Evolutionary conservation across 2,113 vertebrate species (phyloP).

Genomic region (Turnix velox): DNA sequence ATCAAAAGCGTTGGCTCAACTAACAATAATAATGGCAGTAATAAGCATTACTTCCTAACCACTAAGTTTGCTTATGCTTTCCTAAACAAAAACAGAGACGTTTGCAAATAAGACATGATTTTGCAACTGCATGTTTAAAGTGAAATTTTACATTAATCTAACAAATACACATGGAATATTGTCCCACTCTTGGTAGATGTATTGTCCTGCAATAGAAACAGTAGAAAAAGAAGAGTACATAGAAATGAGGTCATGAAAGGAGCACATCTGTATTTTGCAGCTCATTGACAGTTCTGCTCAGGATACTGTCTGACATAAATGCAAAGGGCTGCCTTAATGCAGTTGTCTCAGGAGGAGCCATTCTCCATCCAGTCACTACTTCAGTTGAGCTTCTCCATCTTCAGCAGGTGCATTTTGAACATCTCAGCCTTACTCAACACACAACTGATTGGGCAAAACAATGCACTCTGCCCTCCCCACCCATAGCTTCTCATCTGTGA

Average conservation of each 20-base stretch:
- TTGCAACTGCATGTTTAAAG: not conserved
- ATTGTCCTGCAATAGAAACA: not conserved
- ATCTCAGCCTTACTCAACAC: not conserved
- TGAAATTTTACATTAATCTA: not conserved
- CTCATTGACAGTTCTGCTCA: not conserved
- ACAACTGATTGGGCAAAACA: not conserved
- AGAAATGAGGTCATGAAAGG: not conserved
- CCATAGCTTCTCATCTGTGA: not conserved
- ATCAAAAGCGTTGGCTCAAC: not conserved
- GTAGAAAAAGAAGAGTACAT: not conserved
- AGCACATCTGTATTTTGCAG: not conserved
- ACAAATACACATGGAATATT: not conserved
- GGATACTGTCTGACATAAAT: not conserved
- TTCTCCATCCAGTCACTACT: not conserved
- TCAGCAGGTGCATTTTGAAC: fast-evolving
- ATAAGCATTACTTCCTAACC: slow-evolving; percentile 3
- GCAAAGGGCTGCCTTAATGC: not conserved
- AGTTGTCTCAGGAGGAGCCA: not conserved
- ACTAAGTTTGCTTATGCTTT: not conserved
- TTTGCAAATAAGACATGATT: slow-evolving; percentile 13
- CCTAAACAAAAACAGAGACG: slow-evolving; percentile 5
- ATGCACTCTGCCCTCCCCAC: fast-evolving
- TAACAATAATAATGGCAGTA: not conserved
- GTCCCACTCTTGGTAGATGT: not conserved
- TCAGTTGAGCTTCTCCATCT: not conserved